Percentiles rank a stretch among this genome's conserved stretches.
phyloP scores from a whole-genome alignment of 2,113 vertebrate species.

The Microcebus jonahi region DNA sequence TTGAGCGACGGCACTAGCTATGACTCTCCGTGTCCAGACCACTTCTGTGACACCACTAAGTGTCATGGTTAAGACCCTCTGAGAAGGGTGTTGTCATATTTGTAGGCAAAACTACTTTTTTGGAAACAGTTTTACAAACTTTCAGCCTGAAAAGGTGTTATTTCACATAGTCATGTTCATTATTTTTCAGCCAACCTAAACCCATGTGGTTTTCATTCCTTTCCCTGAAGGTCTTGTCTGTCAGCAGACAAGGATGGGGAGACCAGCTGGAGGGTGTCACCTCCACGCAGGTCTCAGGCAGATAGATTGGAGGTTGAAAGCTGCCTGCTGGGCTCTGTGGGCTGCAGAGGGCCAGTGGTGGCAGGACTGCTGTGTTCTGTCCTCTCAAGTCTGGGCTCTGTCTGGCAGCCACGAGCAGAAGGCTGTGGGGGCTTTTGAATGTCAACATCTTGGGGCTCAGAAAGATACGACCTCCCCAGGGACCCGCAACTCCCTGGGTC shows the following conservation, averaged over 20 bases:
- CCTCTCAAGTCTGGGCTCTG: not conserved
- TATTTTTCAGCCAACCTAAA: not conserved
- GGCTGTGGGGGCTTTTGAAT: not conserved
- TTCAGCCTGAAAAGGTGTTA: not conserved
- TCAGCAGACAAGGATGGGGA: not conserved
- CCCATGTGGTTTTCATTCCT: not conserved
- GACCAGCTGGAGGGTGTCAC: not conserved
- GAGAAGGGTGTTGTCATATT: not conserved
- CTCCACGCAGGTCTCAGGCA: not conserved
- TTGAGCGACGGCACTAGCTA: not conserved
- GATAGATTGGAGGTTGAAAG: not conserved
- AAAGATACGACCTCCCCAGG: not conserved
- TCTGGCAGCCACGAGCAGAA: not conserved
- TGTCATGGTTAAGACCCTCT: not conserved
- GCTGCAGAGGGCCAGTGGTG: fast-evolving
- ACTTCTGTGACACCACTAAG: not conserved
- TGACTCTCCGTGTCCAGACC: not conserved
- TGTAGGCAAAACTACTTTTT: not conserved
- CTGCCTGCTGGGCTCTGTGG: fast-evolving
- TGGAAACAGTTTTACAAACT: not conserved
- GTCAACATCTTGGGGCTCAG: not conserved
- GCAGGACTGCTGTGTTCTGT: not conserved
- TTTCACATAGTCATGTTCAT: not conserved
- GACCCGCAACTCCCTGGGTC: not conserved
- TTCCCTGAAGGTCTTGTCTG: not conserved